Base-by-base conservation (phyloP, 2,888 invertebrate species). In the Agelastica alni region DNA sequence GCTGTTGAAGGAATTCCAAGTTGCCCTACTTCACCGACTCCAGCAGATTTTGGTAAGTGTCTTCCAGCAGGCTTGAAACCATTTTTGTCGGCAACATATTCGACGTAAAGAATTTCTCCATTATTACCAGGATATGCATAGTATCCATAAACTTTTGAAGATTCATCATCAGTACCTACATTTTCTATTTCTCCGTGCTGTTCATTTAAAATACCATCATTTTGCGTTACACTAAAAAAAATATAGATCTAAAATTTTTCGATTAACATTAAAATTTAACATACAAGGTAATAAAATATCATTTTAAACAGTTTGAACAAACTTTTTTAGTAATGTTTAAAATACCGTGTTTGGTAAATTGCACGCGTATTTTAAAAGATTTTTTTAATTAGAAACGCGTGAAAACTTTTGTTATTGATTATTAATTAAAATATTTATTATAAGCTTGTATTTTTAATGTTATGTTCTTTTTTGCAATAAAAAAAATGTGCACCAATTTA, bases 51-150 rank as follows among this genome's bases (percentile, higher is more conserved):
- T 1, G 73, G 71, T 43, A 75, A 62, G 51, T 74, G 73, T 42
- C 67, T 61, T 4, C 73, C 74, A 28, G 66, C 62, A 1, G 73
- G 70, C 59, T 78, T 79, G 64, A 79, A 83, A 1, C 84, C 84
- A 53, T 81, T 79, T 63, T 82, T 79, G 59, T 83, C 82, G 3
- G 84, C 83, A 17, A 79, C 77, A 66, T 83, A 84, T 22, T 75
- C 72, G 5, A 81, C 77, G 6, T 77, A 77, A 65, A 82, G 81
- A 20, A 78, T 77, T 52, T 77, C 75, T 13, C 85, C 85, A 53
- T 77, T 75, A 2, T 81, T 76, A 26, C 81, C 82, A 53, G 79
- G 73, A 66, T 83, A 85, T 0, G 80, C 80, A 58, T 81, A 84
- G 59, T 81, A 80, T 2, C 84, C 84, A n/a, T 76, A 74, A 37